Evolutionary conservation across 2,113 vertebrate genomes (phyloP), one percentile per base, ranked within the genome.

Genomic region (Brachirus orientalis): DNA sequence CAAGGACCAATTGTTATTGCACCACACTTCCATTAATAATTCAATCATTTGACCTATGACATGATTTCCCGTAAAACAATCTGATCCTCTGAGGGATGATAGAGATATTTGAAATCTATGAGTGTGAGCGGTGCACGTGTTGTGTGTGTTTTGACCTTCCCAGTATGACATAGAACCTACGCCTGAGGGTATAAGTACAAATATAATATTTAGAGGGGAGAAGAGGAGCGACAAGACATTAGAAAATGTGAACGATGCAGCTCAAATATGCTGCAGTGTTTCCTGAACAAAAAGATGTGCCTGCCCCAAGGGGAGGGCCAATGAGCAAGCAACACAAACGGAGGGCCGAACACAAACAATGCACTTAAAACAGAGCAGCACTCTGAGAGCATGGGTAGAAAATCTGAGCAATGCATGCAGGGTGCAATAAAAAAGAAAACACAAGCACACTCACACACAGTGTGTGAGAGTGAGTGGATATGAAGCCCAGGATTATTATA

Each of bases 21-120:
- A 76, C 86, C 43, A 59, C 86, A 68, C 77, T 63, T 54, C 59
- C 91, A 92, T 92, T 91, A 91, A 92, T 92, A 91, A 92, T 92
- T 91, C 90, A 92, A 86, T 91, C 89, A 86, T 92, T 90, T 92
- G 91, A 92, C 90, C 91, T 75, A 28, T 89, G 90, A 92, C 91
- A 92, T 76, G 87, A 85, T 89, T 92, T 92, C 88, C 89, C 79
- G 89, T 91, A 91, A 92, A 92, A 90, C 84, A 89, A 91, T 90
- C 86, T 80, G 69, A 87, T 86, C 84, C 84, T 88, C 79, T 41
- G 78, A 86, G 86, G 80, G 61, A 72, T 72, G 83, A 86, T 82
- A 53, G 76, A 83, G 75, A 91, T 89, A 86, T 87, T 73, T 75
- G 48, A 88, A 87, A 87, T 89, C 84, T 73, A 62, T 67, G 80